Evolutionary conservation across 2,797 vertebrate genomes (phyloP).

Genomic region (Anableps anableps): DNA sequence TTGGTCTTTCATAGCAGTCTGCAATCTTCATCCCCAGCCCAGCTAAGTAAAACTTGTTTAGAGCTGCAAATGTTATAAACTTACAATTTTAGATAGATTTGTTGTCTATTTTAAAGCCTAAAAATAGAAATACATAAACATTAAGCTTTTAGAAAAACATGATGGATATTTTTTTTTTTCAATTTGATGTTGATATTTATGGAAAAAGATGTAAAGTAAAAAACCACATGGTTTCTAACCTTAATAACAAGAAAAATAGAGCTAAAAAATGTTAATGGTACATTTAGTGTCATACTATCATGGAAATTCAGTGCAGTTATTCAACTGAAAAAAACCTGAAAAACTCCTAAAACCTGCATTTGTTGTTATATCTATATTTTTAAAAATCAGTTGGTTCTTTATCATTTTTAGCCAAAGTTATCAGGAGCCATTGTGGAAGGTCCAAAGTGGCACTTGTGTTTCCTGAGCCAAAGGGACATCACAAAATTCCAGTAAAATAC

Average conservation of each 20-base stretch:
- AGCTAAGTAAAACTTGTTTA: background rate
- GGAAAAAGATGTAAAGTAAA: too few species aligned
- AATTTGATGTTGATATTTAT: too few species aligned
- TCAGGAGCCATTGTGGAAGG: background rate
- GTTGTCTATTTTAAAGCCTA: background rate
- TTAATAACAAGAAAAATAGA: too few species aligned
- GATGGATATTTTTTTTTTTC: background rate
- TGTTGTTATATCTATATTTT: background rate
- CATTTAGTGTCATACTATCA: background rate
- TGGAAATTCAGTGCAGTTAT: background rate
- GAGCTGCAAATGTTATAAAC: background rate
- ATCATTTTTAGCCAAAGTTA: background rate
- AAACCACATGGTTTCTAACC: too few species aligned
- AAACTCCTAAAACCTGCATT: background rate
- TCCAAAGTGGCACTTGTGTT: background rate
- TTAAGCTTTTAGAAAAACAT: background rate
- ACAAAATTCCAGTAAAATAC: background rate
- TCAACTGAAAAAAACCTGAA: background rate
- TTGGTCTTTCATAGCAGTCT: background rate
- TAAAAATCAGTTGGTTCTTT: background rate
- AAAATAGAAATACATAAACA: background rate
- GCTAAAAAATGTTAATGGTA: too few species aligned
- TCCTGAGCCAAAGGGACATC: background rate
- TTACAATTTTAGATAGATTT: too few species aligned
- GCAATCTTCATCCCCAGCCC: background rate